Conservation (phyloP, 2,113 vertebrate genomes). For the Penelope pileata region DNA sequence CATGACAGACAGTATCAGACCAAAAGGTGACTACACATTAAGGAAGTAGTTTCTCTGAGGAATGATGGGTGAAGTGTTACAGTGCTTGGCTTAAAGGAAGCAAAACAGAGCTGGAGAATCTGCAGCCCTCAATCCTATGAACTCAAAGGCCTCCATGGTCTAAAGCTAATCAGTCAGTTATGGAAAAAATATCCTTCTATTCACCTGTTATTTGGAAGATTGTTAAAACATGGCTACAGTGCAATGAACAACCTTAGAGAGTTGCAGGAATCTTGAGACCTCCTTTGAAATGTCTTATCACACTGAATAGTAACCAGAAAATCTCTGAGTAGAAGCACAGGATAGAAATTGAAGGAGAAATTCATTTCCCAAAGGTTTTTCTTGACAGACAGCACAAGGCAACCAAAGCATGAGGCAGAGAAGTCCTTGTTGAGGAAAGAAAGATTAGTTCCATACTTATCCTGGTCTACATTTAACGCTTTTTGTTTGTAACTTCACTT, state of each 20-base stretch:
- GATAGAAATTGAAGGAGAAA: neutral
- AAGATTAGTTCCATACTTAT: neutral
- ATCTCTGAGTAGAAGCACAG: neutral
- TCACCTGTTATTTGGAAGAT: neutral
- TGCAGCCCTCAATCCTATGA: neutral
- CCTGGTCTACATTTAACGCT: neutral
- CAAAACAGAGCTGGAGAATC: neutral
- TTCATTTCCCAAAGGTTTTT: neutral
- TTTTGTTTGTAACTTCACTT: neutral
- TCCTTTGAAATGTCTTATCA: neutral
- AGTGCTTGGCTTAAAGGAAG: neutral
- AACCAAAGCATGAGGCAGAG: neutral
- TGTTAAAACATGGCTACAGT: neutral
- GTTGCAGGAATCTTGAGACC: neutral
- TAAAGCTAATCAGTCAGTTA: rapidly evolving
- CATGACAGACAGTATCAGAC: neutral
- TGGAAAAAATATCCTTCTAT: neutral
- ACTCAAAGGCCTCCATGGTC: neutral
- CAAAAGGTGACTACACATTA: neutral
- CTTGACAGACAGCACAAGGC: neutral
- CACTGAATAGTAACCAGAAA: neutral
- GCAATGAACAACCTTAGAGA: neutral
- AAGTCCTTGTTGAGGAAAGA: neutral
- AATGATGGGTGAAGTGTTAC: neutral
- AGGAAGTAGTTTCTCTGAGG: neutral